phyloP scores from a whole-genome alignment of 2,888 invertebrate genomes.

The Lasioglossum marginatum region DNA sequence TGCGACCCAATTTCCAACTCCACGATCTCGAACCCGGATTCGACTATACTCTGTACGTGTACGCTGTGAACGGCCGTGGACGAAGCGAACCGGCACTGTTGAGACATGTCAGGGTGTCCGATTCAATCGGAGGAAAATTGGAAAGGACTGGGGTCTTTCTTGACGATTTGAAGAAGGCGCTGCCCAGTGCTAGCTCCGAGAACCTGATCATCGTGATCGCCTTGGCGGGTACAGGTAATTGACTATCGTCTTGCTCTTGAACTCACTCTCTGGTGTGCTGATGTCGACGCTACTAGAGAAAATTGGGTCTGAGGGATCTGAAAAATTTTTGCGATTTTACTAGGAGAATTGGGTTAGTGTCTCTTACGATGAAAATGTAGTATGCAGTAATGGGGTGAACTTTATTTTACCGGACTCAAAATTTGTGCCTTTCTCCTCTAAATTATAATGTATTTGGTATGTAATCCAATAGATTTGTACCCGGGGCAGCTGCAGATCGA shows the following conservation, averaged over 20 bases:
- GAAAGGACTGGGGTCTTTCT: slow-evolving; percentile 75
- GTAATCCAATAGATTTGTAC: no score
- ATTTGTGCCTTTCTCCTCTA: no score
- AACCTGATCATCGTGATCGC: slow-evolving; percentile 80
- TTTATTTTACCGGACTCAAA: no score
- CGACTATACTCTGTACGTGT: slow-evolving; percentile 92
- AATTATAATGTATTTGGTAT: no score
- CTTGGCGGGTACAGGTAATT: slow-evolving; percentile 76
- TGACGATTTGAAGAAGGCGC: slow-evolving; percentile 78
- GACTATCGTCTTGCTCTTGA: not conserved
- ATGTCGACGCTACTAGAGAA: not conserved
- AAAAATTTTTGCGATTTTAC: no score
- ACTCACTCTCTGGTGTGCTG: not conserved
- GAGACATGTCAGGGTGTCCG: slow-evolving; percentile 86
- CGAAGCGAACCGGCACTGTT: slow-evolving; percentile 91
- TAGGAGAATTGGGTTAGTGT: no score
- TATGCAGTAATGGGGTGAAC: no score
- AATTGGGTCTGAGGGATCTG: not conserved
- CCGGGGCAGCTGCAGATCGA: no score
- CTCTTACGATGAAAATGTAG: no score
- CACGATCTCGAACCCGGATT: slow-evolving; percentile 91
- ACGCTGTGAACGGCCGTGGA: slow-evolving; percentile 93
- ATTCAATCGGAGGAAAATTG: slow-evolving; percentile 75
- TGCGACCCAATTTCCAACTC: slow-evolving; percentile 89
- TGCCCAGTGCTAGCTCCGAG: slow-evolving; percentile 74